Conservation (phyloP, 2,888 invertebrate genomes). For the Diplolepis rosae region DNA sequence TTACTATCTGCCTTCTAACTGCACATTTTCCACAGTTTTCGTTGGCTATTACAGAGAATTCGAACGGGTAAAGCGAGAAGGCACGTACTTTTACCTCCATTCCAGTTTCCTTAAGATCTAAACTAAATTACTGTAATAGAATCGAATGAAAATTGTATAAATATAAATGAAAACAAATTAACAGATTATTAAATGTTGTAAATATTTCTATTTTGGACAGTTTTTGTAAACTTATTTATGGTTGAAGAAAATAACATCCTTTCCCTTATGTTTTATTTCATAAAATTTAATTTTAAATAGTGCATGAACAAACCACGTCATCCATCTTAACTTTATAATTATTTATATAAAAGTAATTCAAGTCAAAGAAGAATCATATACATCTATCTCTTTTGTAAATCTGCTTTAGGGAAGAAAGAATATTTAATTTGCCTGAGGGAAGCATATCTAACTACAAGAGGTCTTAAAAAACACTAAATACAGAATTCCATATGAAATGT, state of each 20-base stretch:
- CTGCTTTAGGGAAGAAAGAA: neutral
- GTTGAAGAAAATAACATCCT: neutral
- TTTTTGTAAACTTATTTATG: neutral
- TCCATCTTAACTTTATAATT: no score
- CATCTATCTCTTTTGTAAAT: neutral
- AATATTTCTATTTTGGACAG: neutral
- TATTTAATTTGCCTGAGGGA: conserved; percentile 6
- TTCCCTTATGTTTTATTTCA: neutral
- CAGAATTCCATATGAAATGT: conserved; percentile 12
- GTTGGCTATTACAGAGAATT: neutral
- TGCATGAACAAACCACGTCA: no score
- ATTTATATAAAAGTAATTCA: neutral
- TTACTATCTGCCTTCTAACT: neutral
- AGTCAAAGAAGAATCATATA: neutral
- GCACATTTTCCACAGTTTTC: neutral
- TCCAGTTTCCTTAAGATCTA: neutral
- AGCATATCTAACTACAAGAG: neutral
- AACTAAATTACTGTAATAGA: neutral
- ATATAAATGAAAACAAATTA: neutral
- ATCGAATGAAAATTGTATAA: neutral
- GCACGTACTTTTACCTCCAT: conserved; percentile 1
- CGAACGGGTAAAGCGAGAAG: neutral
- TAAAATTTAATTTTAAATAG: no score
- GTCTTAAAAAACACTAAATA: neutral
- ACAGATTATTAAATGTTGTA: neutral